Evolutionary conservation across 2,797 vertebrate genomes (phyloP).

Genomic region (Lerista edwardsae): DNA sequence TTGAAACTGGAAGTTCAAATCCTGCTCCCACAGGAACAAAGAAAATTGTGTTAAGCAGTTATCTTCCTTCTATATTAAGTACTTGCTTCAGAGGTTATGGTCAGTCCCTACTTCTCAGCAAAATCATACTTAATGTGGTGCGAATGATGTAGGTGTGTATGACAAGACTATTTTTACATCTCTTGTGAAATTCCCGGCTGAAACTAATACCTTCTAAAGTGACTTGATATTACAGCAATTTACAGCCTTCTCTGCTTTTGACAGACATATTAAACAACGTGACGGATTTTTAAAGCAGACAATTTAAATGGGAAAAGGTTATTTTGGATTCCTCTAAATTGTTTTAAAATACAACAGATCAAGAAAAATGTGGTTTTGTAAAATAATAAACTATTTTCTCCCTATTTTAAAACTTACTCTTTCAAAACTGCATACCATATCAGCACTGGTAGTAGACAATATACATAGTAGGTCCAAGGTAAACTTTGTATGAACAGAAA

Average conservation of each 20-base stretch:
- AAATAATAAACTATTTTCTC: constrained; percentile 6
- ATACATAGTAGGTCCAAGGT: constrained; percentile 92
- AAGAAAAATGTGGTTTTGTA: not conserved
- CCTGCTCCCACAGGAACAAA: not conserved
- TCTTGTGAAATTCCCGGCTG: not conserved
- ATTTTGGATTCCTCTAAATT: not conserved
- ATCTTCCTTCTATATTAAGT: not conserved
- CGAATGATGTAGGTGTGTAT: not conserved
- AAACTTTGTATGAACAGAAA: constrained; percentile 90
- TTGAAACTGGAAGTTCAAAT: not conserved
- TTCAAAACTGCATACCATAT: constrained; percentile 91
- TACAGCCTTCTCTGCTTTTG: not conserved
- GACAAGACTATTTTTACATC: not conserved
- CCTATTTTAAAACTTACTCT: constrained; percentile 85
- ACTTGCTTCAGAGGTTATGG: not conserved
- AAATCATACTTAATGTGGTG: not conserved
- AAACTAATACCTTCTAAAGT: not conserved
- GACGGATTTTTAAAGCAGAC: not conserved
- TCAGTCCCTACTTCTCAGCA: not conserved
- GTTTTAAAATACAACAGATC: not conserved
- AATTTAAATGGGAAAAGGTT: not conserved
- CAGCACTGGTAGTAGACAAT: constrained; percentile 90
- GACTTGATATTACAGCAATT: not conserved
- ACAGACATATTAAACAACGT: not conserved
- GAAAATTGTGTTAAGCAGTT: not conserved